Conservation (phyloP, 2,888 invertebrate species). For the Hololepta plana region DNA sequence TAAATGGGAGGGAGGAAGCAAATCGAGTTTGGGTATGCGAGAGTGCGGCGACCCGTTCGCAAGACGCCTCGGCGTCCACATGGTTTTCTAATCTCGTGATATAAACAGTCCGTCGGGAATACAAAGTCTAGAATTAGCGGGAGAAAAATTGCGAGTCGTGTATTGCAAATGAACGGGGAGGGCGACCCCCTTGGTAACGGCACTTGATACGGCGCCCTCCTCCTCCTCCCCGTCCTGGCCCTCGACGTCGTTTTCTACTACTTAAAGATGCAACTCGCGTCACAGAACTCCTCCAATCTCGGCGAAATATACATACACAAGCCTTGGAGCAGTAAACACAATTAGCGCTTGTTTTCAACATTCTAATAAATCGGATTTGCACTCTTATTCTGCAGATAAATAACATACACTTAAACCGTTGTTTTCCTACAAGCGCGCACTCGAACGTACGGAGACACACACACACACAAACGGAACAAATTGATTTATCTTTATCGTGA, state of each 20-base stretch:
- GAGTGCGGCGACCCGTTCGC: no score
- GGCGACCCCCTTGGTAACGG: neutral
- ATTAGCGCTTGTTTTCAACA: conserved; percentile 25
- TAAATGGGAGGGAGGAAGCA: no score
- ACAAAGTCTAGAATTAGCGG: conserved; percentile 23
- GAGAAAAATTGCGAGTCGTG: conserved; percentile 22
- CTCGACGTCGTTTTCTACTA: conserved; percentile 17
- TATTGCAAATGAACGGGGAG: no score
- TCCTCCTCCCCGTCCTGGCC: conserved; percentile 10
- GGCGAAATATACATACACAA: conserved; percentile 19
- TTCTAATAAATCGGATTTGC: conserved; percentile 24
- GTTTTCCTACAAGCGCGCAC: no score
- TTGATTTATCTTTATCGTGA: no score
- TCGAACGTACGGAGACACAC: no score
- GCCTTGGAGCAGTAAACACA: conserved; percentile 23
- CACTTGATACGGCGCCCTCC: neutral
- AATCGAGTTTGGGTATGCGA: no score
- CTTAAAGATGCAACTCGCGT: conserved; percentile 21
- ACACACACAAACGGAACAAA: no score
- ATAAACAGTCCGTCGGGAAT: conserved; percentile 19
- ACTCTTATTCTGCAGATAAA: conserved; percentile 16
- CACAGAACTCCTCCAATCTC: conserved; percentile 18
- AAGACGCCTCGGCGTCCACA: conserved; percentile 17
- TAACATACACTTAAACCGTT: conserved; percentile 9
- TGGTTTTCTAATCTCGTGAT: conserved; percentile 18